Conservation (phyloP, 2,113 vertebrate species). For the Lepisosteus oculatus region DNA sequence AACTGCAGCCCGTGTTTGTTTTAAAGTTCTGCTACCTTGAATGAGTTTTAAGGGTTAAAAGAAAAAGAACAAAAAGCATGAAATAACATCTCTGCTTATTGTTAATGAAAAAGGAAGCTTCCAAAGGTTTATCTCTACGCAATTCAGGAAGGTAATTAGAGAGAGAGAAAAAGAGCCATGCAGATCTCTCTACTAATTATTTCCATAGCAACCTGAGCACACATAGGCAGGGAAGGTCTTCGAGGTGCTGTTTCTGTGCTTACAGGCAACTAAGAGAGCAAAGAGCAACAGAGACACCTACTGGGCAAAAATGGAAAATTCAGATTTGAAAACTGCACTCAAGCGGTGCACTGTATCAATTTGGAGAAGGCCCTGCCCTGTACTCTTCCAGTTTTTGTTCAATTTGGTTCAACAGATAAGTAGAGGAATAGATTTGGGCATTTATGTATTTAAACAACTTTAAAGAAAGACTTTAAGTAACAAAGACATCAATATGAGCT, state of each 20-base stretch:
- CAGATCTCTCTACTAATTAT: slow-evolving; percentile 71
- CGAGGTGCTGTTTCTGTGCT: slow-evolving; percentile 40
- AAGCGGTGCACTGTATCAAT: no score
- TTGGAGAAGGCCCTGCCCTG: no score
- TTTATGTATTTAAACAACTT: no score
- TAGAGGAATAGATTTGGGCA: no score
- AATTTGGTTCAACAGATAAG: no score
- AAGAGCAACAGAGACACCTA: slow-evolving; percentile 59
- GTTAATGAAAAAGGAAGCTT: slow-evolving; percentile 63
- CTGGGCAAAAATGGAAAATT: slow-evolving; percentile 34
- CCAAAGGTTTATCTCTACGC: slow-evolving; percentile 78
- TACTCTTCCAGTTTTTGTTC: no score
- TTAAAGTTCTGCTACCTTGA: no score
- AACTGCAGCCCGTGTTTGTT: no score
- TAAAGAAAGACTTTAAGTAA: no score
- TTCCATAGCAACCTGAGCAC: slow-evolving; percentile 69
- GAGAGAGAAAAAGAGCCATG: slow-evolving; percentile 32
- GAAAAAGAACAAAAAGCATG: slow-evolving; percentile 26
- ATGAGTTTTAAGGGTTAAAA: neutral
- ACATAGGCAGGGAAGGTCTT: slow-evolving; percentile 51
- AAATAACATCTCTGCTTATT: slow-evolving; percentile 60
- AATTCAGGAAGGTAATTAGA: slow-evolving; percentile 75
- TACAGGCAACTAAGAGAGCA: slow-evolving; percentile 7
- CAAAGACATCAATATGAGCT: no score
- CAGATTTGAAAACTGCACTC: no score